Evolutionary conservation across 2,888 invertebrate genomes (phyloP).

Genomic region (Phortica magna): DNA sequence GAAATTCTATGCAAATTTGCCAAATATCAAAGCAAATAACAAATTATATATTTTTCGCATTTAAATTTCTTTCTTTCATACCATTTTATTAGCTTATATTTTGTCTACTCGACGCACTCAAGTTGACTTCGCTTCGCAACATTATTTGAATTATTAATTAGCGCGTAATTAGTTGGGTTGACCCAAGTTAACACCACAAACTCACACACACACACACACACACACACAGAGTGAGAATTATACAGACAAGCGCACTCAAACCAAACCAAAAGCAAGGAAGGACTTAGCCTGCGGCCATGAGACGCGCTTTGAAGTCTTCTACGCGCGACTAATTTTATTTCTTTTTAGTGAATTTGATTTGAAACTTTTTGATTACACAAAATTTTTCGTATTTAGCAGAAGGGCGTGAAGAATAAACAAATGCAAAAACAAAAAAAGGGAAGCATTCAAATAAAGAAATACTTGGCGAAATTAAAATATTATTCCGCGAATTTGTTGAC

Average conservation of each 20-base stretch:
- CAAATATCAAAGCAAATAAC: too few relatives aligned
- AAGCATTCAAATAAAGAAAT: background rate
- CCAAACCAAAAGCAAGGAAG: background rate
- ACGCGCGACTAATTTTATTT: conserved; percentile 23
- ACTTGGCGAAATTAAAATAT: conserved; percentile 16
- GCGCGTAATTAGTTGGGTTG: conserved; percentile 68
- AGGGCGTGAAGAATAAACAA: background rate
- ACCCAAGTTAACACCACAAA: background rate
- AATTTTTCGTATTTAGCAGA: conserved; percentile 7
- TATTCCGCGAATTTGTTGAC: background rate
- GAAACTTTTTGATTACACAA: conserved; percentile 26
- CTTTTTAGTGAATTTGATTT: conserved; percentile 30
- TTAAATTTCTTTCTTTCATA: background rate
- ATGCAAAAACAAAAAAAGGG: background rate
- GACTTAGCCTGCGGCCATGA: conserved; percentile 15
- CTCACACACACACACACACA: conserved; percentile 23
- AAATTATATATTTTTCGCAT: background rate
- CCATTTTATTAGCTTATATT: background rate
- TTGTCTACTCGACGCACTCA: background rate
- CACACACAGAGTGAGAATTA: background rate
- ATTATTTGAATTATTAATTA: conserved; percentile 73
- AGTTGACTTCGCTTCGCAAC: conserved; percentile 24
- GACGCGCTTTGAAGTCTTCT: conserved; percentile 3
- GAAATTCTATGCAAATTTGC: too few relatives aligned
- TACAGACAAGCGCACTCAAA: background rate